A percentile compares a stretch with the other conserved stretches of the same genome.
Conservation (phyloP, 1,140 invertebrate species). For the Scaptomyza hsui region DNA sequence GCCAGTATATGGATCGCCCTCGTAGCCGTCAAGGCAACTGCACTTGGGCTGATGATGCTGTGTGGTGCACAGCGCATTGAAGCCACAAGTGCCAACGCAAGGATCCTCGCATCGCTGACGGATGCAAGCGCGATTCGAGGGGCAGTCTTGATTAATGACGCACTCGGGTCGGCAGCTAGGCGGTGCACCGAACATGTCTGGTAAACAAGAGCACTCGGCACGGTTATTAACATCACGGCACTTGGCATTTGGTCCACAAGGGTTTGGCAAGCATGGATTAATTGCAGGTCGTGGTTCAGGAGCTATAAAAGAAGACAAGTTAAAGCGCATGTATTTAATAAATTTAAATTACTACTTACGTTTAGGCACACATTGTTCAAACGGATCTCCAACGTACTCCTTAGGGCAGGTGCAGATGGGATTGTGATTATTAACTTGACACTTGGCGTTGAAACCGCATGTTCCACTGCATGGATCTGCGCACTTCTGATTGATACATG, state of each 20-base stretch:
- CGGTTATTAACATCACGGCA: slow-evolving; percentile 89
- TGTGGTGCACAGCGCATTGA: slow-evolving; percentile 91
- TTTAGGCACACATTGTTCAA: slow-evolving; percentile 89
- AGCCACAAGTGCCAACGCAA: slow-evolving; percentile 92
- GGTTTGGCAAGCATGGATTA: slow-evolving; percentile 91
- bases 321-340: background rate
- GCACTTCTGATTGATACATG: slow-evolving; percentile 92
- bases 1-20: slow-evolving; percentile 92
- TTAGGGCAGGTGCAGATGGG: slow-evolving; percentile 93
- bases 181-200: slow-evolving; percentile 92
- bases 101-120: slow-evolving; percentile 91
- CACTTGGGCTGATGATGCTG: slow-evolving; percentile 92
- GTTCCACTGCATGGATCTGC: slow-evolving; percentile 91
- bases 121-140: slow-evolving; percentile 90
- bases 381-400: slow-evolving; percentile 92
- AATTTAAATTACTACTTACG: slow-evolving; percentile 85
- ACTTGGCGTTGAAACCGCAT: slow-evolving; percentile 91
- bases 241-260: slow-evolving; percentile 92
- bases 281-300: slow-evolving; percentile 77
- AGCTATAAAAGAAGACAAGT: slow-evolving; percentile 26
- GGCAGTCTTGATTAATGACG: slow-evolving; percentile 91
- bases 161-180: slow-evolving; percentile 92
- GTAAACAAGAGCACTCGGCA: slow-evolving; percentile 90
- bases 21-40: slow-evolving; percentile 89
- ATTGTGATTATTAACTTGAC: slow-evolving; percentile 92